Percentiles rank a stretch among this genome's conserved stretches.
These are phyloP conservation scores for Rhegmatorhina hoffmannsi DNA, from an alignment of 2,113 vertebrate species.

Conservation along the genomic window DNA sequence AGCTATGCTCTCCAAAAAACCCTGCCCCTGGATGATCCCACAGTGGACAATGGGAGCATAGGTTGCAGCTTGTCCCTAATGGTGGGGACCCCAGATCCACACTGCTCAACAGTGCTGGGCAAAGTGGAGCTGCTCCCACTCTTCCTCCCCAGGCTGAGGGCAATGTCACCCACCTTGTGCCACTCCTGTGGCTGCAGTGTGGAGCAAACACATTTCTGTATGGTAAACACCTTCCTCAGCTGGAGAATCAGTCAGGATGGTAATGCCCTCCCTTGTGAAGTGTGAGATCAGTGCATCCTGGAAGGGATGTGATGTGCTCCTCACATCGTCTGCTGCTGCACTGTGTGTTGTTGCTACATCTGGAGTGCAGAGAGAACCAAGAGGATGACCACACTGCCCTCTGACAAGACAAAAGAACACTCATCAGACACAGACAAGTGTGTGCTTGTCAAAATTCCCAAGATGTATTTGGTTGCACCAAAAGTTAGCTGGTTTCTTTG, in stretches of 20 bases:
- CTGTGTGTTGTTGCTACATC: background rate
- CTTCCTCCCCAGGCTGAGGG: background rate
- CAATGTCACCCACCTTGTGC: rapidly evolving
- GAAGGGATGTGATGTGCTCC: background rate
- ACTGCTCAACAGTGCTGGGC: background rate
- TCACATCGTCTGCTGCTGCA: rapidly evolving
- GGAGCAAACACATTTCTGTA: background rate
- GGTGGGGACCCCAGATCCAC: background rate
- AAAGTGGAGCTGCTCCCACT: background rate
- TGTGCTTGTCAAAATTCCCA: background rate
- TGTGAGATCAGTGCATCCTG: background rate
- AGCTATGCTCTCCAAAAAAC: background rate
- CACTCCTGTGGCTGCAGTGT: background rate
- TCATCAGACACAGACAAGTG: background rate
- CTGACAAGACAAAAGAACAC: background rate
- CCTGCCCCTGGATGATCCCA: background rate
- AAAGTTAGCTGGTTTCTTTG: background rate
- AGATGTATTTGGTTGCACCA: background rate
- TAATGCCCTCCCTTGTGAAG: background rate
- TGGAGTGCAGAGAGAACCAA: background rate
- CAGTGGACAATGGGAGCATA: background rate
- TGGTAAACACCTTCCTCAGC: background rate
- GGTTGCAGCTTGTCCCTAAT: background rate
- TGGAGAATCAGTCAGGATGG: background rate
- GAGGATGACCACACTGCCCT: background rate